Evolutionary conservation across 2,888 invertebrate species (phyloP).

Genomic region (Incurvaria masculella): DNA sequence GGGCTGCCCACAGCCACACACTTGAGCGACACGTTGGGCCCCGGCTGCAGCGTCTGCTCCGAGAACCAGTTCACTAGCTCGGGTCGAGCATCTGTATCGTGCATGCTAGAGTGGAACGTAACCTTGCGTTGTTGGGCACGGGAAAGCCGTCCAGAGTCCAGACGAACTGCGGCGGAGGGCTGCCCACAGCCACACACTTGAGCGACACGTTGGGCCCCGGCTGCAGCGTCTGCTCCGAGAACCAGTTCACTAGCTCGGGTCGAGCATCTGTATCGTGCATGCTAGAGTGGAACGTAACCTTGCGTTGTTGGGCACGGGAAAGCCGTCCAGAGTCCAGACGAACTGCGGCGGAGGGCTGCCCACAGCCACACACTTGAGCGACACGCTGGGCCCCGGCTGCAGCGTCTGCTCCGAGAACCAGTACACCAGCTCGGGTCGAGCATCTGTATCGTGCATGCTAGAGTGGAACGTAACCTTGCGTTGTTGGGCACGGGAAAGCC

Average conservation of each 20-base stretch:
- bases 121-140: slow-evolving; percentile 71
- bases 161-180: slow-evolving; percentile 87
- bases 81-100: slow-evolving; percentile 82
- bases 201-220: slow-evolving; percentile 89
- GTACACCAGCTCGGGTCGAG: slow-evolving; percentile 84
- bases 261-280: slow-evolving; percentile 83
- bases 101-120: too few relatives aligned
- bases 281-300: too few relatives aligned
- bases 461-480: too few relatives aligned
- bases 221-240: slow-evolving; percentile 88
- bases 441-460: too few relatives aligned
- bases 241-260: slow-evolving; percentile 87
- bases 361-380: slow-evolving; percentile 90
- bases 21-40: slow-evolving; percentile 86
- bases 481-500: slow-evolving; percentile 80
- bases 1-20: slow-evolving; percentile 95
- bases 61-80: slow-evolving; percentile 90
- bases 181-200: slow-evolving; percentile 92
- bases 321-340: slow-evolving; percentile 87
- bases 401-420: slow-evolving; percentile 92
- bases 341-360: slow-evolving; percentile 93
- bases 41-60: slow-evolving; percentile 88
- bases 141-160: slow-evolving; percentile 91
- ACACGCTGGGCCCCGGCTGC: slow-evolving; percentile 88
- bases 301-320: slow-evolving; percentile 73